Evolutionary conservation across 1,140 invertebrate genomes (phyloP), one percentile per base, ranked within the genome.

Genomic region (Trichonephila inaurata): DNA sequence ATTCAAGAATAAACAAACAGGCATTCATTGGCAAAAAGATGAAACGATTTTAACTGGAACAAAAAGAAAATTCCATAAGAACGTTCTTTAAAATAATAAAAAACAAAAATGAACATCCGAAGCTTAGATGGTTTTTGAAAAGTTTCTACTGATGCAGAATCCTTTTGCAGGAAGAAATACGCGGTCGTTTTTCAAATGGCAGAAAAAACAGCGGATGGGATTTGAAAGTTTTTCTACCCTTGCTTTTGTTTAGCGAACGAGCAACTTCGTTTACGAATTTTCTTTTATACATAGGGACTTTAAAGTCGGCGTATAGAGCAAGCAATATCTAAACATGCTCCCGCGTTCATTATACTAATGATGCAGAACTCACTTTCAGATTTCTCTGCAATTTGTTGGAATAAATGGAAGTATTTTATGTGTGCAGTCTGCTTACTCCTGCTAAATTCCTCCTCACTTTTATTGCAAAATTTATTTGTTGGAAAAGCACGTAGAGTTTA

Each of bases 311-410:
- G 24, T 69, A 69, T 24, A 69, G 8, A n/a, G 64, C 19, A 66
- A 40, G 64, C 10, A 16, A 77, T 33, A 40, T 18, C 28, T 77
- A 18, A 28, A 77, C 12, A 18, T 6, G 14, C 28, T 28, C 16
- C 18, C 16, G 6, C 33, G 72, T 77, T 77, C 72, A 77, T 77
- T 77, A 77, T 28, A 16, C 33, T 77, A 77, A 77, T 77, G 72
- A 77, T 77, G 72, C 28, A 40, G 72, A 77, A 77, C 72, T 77
- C 72, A 77, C 72, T 77, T 77, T 77, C 72, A 77, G 5, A 40
- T 77, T 77, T 33, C 28, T 77, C 24, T 33, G 33, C 72, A 77
- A 40, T 40, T 77, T 28, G 72, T 77, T 77, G 12, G 18, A 77
- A 77, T 77, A 77, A 77, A 77, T 28, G 28, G 33, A 77, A 77